phyloP scores from a whole-genome alignment of 2,888 invertebrate species.

The Rosalia funebris region DNA sequence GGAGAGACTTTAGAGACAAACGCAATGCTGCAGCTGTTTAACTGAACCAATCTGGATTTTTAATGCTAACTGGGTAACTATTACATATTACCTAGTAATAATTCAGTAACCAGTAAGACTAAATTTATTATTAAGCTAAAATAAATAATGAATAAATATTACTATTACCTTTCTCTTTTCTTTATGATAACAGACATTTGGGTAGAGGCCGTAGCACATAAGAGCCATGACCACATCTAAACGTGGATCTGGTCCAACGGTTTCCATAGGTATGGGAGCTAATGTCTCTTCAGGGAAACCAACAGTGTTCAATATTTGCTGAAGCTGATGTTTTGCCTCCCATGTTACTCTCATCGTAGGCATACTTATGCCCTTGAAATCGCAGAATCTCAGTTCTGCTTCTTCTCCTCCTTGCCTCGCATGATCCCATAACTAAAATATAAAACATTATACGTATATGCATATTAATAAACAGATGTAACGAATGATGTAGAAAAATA shows the following conservation, averaged over 20 bases:
- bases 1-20: too few species aligned
- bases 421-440: constrained; percentile 74
- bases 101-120: too few species aligned
- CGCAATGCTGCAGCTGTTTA: too few species aligned
- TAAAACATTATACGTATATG: too few species aligned
- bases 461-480: background rate
- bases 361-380: constrained; percentile 86
- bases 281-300: constrained; percentile 94
- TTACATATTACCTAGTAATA: too few species aligned
- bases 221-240: constrained; percentile 87
- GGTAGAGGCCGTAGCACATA: constrained; percentile 92
- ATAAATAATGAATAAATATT: too few species aligned
- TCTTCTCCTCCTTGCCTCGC: constrained; percentile 76
- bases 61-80: too few species aligned
- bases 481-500: constrained; percentile 1
- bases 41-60: too few species aligned
- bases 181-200: constrained; percentile 95
- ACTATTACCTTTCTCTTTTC: constrained; percentile 85
- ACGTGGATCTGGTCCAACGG: constrained; percentile 78
- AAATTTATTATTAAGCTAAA: too few species aligned
- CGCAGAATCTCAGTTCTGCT: constrained; percentile 87
- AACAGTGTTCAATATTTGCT: constrained; percentile 70
- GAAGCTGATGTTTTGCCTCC: constrained; percentile 83
- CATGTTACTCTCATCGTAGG: constrained; percentile 90
- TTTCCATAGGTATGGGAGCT: constrained; percentile 78